A percentile compares a stretch with the other conserved stretches of the same genome.
These are phyloP conservation scores for Spinus pinus DNA, from an alignment of 2,797 vertebrate species.

Conservation along the genomic window DNA sequence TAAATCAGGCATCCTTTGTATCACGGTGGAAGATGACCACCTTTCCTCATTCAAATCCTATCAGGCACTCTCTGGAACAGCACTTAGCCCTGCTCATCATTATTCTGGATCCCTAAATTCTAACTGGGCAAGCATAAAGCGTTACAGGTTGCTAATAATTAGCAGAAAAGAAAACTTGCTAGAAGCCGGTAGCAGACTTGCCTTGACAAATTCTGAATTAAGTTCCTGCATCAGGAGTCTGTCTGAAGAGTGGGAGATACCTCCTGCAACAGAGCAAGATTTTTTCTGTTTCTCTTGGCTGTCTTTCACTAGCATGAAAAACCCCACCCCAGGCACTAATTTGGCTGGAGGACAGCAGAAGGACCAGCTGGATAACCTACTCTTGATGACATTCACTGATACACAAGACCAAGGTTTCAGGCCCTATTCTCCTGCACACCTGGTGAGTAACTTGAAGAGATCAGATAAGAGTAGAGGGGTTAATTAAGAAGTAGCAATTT, in stretches of 20 bases:
- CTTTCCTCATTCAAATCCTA: background rate
- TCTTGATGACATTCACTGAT: background rate
- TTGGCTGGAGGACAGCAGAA: background rate
- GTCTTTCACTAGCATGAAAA: background rate
- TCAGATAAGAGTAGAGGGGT: constrained; percentile 7
- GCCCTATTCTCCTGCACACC: background rate
- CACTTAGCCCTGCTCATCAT: background rate
- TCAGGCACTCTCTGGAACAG: background rate
- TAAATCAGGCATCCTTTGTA: background rate
- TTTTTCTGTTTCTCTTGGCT: background rate
- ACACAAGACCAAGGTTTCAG: background rate
- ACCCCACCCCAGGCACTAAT: fast-evolving
- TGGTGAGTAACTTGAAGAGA: constrained; percentile 4
- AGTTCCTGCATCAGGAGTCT: background rate
- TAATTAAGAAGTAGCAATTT: constrained; percentile 46
- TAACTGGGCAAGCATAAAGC: background rate
- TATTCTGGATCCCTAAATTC: background rate
- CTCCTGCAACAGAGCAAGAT: background rate
- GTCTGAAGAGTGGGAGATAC: background rate
- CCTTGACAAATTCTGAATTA: background rate
- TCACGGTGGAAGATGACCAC: fast-evolving
- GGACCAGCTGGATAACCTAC: background rate
- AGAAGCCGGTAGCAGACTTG: background rate
- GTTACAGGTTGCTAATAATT: background rate
- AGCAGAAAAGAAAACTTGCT: background rate